phyloP scores from a whole-genome alignment of 2,888 invertebrate genomes.

The Drosophila nr. perissopoda region DNA sequence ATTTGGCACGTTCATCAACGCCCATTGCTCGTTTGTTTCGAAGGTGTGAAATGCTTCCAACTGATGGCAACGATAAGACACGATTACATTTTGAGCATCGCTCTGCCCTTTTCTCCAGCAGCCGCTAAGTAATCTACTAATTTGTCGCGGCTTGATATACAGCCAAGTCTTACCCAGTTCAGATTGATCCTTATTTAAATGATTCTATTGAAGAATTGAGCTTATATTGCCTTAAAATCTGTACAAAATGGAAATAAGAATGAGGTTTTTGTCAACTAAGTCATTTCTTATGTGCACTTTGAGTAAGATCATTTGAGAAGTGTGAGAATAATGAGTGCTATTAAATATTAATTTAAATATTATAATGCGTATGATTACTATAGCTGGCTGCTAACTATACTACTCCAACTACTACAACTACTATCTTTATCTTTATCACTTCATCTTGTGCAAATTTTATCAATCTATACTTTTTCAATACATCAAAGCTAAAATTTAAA shows the following conservation, averaged over 20 bases:
- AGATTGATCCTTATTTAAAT: not conserved
- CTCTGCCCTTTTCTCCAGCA: conserved; percentile 8
- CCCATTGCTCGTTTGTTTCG: conserved; percentile 4
- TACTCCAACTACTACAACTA: not conserved
- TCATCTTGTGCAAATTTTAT: not conserved
- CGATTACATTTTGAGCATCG: conserved; percentile 9
- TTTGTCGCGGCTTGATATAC: conserved; percentile 22
- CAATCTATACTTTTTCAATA: not conserved
- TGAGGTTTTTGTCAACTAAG: not conserved
- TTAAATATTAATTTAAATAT: not conserved
- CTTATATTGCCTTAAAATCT: not conserved
- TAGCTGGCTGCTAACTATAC: not conserved
- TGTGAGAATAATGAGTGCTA: not conserved
- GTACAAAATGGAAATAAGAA: not conserved
- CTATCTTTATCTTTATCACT: not conserved
- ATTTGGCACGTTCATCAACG: conserved; percentile 9
- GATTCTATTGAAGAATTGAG: not conserved
- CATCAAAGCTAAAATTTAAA: not conserved
- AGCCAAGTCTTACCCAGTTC: not conserved
- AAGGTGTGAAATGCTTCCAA: conserved; percentile 56
- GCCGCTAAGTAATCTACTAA: conserved; percentile 27
- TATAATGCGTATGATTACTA: not conserved
- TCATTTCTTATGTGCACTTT: not conserved
- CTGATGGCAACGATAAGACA: conserved; percentile 56
- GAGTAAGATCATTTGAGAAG: not conserved